Evolutionary conservation across 2,113 vertebrate species (phyloP).

Genomic region (Spilogale gracilis): DNA sequence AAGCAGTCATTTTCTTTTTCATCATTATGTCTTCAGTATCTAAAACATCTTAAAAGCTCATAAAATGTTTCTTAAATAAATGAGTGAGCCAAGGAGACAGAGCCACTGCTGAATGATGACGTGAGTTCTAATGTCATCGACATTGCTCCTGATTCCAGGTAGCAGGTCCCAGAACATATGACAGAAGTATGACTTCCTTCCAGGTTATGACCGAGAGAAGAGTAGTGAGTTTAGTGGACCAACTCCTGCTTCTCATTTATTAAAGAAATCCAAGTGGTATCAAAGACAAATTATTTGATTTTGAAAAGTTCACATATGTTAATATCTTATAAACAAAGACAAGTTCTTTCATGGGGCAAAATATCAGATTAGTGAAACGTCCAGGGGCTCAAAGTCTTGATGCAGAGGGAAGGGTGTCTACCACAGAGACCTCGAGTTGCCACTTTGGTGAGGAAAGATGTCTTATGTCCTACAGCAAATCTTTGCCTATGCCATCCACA

Average conservation of each 20-base stretch:
- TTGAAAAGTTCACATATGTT: neutral
- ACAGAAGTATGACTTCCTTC: neutral
- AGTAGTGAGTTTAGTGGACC: neutral
- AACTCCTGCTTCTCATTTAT: neutral
- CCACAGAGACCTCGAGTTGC: fast-evolving
- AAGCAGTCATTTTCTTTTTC: neutral
- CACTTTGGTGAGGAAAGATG: too few relatives aligned
- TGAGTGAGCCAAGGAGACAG: neutral
- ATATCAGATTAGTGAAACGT: neutral
- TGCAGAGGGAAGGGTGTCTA: fast-evolving
- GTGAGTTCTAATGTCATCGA: too few relatives aligned
- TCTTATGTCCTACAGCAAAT: fast-evolving
- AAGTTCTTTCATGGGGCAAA: neutral
- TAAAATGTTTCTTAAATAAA: neutral
- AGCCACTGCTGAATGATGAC: too few relatives aligned
- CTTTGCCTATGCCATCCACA: neutral
- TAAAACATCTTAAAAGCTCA: neutral
- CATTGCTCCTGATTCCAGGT: neutral
- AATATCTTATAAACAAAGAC: neutral
- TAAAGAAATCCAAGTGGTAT: neutral
- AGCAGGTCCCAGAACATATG: neutral
- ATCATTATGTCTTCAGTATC: neutral
- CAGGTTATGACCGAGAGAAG: neutral
- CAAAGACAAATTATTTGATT: neutral
- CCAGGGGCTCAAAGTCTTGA: fast-evolving